phyloP scores from a whole-genome alignment of 2,888 invertebrate species.

The Orthosia gracilis region DNA sequence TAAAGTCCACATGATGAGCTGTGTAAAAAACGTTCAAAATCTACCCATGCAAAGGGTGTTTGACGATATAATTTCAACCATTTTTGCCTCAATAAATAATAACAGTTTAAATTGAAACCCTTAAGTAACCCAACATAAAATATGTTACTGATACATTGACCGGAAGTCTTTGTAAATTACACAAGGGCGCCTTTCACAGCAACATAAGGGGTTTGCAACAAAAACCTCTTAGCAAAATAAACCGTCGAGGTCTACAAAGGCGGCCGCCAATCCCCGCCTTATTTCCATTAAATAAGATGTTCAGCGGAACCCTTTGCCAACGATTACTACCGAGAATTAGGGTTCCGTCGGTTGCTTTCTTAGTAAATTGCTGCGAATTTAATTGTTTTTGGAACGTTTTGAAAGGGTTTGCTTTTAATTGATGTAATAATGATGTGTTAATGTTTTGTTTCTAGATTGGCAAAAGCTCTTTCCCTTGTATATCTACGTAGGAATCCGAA shows the following conservation, averaged over 20 bases:
- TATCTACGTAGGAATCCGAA: too few relatives aligned
- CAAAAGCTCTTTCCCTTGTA: too few relatives aligned
- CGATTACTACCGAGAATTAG: slow-evolving; percentile 51
- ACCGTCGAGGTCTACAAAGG: slow-evolving; percentile 42
- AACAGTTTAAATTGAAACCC: slow-evolving; percentile 13
- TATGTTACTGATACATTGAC: slow-evolving; percentile 33
- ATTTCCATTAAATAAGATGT: slow-evolving; percentile 57
- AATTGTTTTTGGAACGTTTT: slow-evolving; percentile 7
- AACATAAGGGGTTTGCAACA: slow-evolving; percentile 36
- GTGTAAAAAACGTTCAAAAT: not conserved
- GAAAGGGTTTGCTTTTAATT: slow-evolving; percentile 25
- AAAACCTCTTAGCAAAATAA: slow-evolving; percentile 51
- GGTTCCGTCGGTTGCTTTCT: slow-evolving; percentile 35
- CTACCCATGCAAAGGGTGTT: not conserved
- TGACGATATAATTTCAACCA: not conserved
- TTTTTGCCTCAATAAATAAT: not conserved
- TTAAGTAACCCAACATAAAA: slow-evolving; percentile 24
- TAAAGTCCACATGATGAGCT: not conserved
- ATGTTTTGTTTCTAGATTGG: too few relatives aligned
- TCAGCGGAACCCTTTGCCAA: slow-evolving; percentile 39
- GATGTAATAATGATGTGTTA: not conserved
- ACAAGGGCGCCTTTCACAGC: slow-evolving; percentile 3
- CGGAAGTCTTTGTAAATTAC: slow-evolving; percentile 37
- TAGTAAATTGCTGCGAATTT: slow-evolving; percentile 34
- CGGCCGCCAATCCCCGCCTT: slow-evolving; percentile 53